These are phyloP conservation scores for Diploptera punctata DNA, from an alignment of 2,888 invertebrate species.

Conservation along the genomic window DNA sequence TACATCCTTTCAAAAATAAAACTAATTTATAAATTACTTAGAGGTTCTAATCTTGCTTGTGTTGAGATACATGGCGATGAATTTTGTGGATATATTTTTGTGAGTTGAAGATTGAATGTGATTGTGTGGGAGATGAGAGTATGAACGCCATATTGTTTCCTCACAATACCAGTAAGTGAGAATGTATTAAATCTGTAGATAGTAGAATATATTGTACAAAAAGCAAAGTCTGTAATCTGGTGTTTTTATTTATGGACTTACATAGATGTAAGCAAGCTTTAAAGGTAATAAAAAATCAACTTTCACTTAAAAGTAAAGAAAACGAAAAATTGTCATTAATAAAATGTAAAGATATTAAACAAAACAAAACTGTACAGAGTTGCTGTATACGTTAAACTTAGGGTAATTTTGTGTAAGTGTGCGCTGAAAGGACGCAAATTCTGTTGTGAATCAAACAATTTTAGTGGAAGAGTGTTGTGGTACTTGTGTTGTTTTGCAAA, in stretches of 20 bases:
- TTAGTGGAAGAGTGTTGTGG: conserved; percentile 33
- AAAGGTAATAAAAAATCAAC: conserved; percentile 25
- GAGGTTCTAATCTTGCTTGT: not conserved
- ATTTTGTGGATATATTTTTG: conserved; percentile 21
- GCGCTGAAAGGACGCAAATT: conserved; percentile 26
- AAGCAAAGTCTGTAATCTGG: conserved; percentile 6
- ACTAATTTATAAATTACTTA: too few relatives aligned
- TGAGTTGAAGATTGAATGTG: conserved; percentile 9
- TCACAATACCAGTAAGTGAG: too few relatives aligned
- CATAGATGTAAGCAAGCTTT: conserved; percentile 27
- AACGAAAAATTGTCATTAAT: conserved; percentile 10
- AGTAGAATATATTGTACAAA: conserved; percentile 30
- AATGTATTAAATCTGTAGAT: conserved; percentile 20
- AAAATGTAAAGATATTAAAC: conserved; percentile 18
- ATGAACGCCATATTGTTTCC: too few relatives aligned
- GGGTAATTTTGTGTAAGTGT: conserved; percentile 29
- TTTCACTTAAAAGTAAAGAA: conserved; percentile 1
- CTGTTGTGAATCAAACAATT: conserved; percentile 30
- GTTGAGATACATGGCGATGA: not conserved
- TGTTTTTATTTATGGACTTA: conserved; percentile 31
- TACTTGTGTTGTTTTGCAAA: conserved; percentile 37
- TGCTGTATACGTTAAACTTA: conserved; percentile 26
- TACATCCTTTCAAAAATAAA: too few relatives aligned
- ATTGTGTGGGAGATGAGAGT: too few relatives aligned
- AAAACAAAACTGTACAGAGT: conserved; percentile 19